Conservation (phyloP, 2,113 vertebrate genomes). For the Ptilonorhynchus violaceus region DNA sequence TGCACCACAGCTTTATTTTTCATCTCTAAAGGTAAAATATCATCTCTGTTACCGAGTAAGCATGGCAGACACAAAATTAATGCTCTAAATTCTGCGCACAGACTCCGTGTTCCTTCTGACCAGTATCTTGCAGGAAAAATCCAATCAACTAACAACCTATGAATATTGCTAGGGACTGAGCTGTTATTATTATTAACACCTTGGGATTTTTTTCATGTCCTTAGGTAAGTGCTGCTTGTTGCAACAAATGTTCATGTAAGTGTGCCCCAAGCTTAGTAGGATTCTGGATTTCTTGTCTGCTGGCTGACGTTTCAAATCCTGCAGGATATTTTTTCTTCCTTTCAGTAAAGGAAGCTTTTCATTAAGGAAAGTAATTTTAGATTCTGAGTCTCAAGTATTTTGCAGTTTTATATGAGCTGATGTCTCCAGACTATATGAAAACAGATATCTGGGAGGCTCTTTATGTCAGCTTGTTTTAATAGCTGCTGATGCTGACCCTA, state of each 20-base stretch:
- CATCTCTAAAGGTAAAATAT: not conserved
- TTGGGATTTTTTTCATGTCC: not conserved
- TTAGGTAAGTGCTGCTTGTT: not conserved
- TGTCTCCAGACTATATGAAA: not conserved
- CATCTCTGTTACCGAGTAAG: not conserved
- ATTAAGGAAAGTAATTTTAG: constrained; percentile 23
- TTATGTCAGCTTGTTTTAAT: not conserved
- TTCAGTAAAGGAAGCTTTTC: constrained; percentile 1
- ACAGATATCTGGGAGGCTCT: not conserved
- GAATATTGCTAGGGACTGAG: not conserved
- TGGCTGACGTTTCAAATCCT: not conserved
- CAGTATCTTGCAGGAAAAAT: not conserved
- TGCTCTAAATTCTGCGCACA: not conserved
- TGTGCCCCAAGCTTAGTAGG: not conserved
- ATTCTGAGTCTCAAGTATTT: not conserved
- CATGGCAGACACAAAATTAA: not conserved
- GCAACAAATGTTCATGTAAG: not conserved
- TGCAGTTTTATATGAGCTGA: not conserved
- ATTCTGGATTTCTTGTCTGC: not conserved
- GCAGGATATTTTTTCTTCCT: not conserved
- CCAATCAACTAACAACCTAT: not conserved
- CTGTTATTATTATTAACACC: not conserved
- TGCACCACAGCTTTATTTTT: not conserved
- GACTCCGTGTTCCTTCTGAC: not conserved
- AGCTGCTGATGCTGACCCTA: not conserved